A percentile compares a stretch with the other conserved stretches of the same genome.
phyloP scores from a whole-genome alignment of 2,888 invertebrate species.

The Agrypnus murinus region DNA sequence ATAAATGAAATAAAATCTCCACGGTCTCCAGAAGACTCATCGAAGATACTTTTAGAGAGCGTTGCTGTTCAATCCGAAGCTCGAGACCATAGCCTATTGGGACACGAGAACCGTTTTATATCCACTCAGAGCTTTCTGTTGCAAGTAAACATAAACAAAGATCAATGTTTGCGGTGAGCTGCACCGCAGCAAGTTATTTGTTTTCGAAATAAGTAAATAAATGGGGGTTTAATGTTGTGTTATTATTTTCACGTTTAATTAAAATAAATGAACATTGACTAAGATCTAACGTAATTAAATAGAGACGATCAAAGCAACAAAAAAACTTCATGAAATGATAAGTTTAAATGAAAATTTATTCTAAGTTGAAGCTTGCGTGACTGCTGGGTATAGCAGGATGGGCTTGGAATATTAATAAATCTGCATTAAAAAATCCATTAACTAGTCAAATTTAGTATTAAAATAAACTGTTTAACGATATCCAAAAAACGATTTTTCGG shows the following conservation, averaged over 20 bases:
- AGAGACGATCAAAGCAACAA: no score
- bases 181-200: no score
- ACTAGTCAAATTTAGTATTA: background rate
- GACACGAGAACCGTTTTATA: constrained; percentile 53
- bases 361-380: background rate
- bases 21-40: constrained; percentile 15
- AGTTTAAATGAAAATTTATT: background rate
- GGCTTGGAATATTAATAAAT: constrained; percentile 5
- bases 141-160: constrained; percentile 28
- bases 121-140: constrained; percentile 45
- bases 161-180: constrained; percentile 15
- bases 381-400: background rate
- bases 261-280: no score
- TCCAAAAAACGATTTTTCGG: no score
- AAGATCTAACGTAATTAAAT: no score
- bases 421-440: background rate
- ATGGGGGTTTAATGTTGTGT: background rate
- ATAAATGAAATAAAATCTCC: constrained; percentile 17
- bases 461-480: background rate
- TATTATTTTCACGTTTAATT: no score
- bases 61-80: constrained; percentile 20
- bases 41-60: constrained; percentile 23
- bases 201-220: no score
- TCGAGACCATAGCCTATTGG: constrained; percentile 33
- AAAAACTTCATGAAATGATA: no score